Evolutionary conservation across 2,797 vertebrate species (phyloP), one percentile per base, ranked within the genome.

Genomic region (Calcarius lapponicus): DNA sequence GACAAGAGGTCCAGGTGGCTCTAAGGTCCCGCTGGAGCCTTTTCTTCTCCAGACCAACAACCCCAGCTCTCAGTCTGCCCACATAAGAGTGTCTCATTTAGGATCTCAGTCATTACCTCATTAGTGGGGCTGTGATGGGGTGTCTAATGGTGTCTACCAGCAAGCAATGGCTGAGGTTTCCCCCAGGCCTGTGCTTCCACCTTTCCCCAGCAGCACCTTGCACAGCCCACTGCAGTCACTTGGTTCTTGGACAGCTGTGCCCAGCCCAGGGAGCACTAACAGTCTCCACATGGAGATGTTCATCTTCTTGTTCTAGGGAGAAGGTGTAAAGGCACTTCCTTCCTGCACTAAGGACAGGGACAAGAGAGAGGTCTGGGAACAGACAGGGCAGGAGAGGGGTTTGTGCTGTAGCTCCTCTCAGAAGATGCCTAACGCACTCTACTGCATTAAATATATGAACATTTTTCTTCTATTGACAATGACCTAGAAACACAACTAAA

Each of bases 401-500:
- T 82, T 69, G 64, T 32, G 45, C 17, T 42, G 47, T 48, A 86
- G 50, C 73, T 90, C 43, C 54, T 74, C 70, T 61, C 2, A 48
- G 78, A 81, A 81, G 80, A 58, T 21, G 58, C 36, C 45, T 53
- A 69, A 88, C 3, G 1, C 61, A 29, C 82, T 91, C 69, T 12
- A 69, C 74, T 0, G 4, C 83, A 56, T 85, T 73, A 88, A 94
- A 89, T 18, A 84, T 4, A 86, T 0, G 0, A 6, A 2, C 13
- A 18, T 66, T 88, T 81, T 75, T 88, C 80, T 69, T 92, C 66
- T 79, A 40, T 8, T 75, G 90, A 92, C 51, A 57, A 26, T 80
- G 95, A 95, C 93, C 92, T 79, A 96, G 83, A 96, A 97, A 93
- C 74, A 79, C 56, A 81, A 53, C 76, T 73, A 85, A 72, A 86